These are phyloP conservation scores for Typhlichthys subterraneus DNA, from an alignment of 2,797 vertebrate genomes.

Conservation along the genomic window DNA sequence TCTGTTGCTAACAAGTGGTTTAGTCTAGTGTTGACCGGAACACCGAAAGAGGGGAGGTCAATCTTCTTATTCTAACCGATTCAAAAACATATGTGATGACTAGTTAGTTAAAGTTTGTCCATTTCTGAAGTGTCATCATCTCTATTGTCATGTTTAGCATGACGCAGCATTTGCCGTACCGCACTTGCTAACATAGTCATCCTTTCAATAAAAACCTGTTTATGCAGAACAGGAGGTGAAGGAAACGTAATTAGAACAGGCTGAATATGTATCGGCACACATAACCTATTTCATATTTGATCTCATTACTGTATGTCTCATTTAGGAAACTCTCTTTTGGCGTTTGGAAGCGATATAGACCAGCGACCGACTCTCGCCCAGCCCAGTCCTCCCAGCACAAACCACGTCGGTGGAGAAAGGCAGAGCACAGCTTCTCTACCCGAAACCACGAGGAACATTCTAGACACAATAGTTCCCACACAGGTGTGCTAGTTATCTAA, in stretches of 20 bases:
- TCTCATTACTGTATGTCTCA: slow-evolving; percentile 28
- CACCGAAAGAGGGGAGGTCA: no score
- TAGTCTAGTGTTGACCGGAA: not conserved
- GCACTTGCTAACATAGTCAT: no score
- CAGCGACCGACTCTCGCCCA: slow-evolving; percentile 71
- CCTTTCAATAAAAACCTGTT: no score
- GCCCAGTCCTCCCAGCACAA: slow-evolving; percentile 66
- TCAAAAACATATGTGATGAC: no score
- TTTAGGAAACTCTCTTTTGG: slow-evolving; percentile 87
- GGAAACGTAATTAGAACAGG: slow-evolving; percentile 20
- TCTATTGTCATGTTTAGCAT: no score
- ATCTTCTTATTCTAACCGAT: no score
- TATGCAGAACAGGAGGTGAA: slow-evolving; percentile 7
- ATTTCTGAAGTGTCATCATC: no score
- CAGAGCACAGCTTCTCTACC: slow-evolving; percentile 66
- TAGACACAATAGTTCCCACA: slow-evolving; percentile 82
- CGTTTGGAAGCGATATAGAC: slow-evolving; percentile 84
- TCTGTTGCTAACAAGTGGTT: not conserved
- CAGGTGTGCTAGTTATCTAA: slow-evolving; percentile 77
- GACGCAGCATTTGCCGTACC: no score
- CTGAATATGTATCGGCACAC: slow-evolving; percentile 13
- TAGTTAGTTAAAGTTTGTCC: no score
- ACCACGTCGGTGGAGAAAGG: slow-evolving; percentile 71
- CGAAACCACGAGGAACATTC: slow-evolving; percentile 68
- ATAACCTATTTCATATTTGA: slow-evolving; percentile 1